Percentiles rank a stretch among this genome's conserved stretches.
These are phyloP conservation scores for Micrasema longulum DNA, from an alignment of 1,140 invertebrate species.

Conservation along the genomic window DNA sequence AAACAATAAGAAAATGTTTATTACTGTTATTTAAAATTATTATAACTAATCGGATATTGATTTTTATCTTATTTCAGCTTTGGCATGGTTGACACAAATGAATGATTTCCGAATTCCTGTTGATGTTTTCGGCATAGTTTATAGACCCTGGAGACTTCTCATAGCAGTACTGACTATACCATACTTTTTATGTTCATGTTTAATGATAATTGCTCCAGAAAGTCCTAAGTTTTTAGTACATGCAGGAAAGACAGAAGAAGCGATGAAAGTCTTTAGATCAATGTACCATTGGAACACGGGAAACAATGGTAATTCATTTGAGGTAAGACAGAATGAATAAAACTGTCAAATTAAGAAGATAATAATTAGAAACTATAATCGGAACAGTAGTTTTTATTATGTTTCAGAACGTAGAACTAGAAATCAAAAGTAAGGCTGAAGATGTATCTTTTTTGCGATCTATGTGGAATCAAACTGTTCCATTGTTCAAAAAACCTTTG, in stretches of 20 bases:
- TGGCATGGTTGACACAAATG: slow-evolving; percentile 78
- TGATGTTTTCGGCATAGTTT: slow-evolving; percentile 60
- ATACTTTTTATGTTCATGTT: slow-evolving; percentile 69
- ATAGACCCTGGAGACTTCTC: slow-evolving; percentile 78
- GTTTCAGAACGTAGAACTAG: slow-evolving; percentile 4
- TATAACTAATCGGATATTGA: not conserved
- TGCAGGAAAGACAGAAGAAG: slow-evolving; percentile 67
- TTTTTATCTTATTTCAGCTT: slow-evolving; percentile 61
- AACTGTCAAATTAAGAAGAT: not conserved
- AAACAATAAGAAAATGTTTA: no score
- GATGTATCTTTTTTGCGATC: slow-evolving; percentile 56
- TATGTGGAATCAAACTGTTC: slow-evolving; percentile 65
- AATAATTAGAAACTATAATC: no score
- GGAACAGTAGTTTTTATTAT: no score
- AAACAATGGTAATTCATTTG: slow-evolving; percentile 21
- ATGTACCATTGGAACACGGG: slow-evolving; percentile 70
- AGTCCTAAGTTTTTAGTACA: slow-evolving; percentile 78
- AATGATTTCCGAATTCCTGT: slow-evolving; percentile 63
- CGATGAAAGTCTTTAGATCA: slow-evolving; percentile 68
- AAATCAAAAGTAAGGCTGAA: not conserved
- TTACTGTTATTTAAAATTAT: not conserved
- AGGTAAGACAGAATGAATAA: not conserved
- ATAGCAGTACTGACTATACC: slow-evolving; percentile 74
- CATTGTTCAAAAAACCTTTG: slow-evolving; percentile 63
- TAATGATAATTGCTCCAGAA: slow-evolving; percentile 75